phyloP scores from a whole-genome alignment of 2,888 invertebrate genomes.

The Lysandra coridon region DNA sequence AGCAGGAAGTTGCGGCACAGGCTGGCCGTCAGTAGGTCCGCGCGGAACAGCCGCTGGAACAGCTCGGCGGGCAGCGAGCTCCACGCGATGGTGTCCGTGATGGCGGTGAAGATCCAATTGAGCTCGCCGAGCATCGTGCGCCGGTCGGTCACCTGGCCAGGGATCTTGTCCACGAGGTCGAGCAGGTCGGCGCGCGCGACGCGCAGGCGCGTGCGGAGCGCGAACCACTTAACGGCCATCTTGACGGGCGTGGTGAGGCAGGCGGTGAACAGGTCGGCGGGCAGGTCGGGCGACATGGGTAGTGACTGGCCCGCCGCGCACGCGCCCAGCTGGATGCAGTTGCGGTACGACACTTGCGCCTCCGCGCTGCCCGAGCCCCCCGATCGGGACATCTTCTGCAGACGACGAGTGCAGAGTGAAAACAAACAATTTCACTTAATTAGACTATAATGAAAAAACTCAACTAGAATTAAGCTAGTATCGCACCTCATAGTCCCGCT shows the following conservation, averaged over 20 bases:
- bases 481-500: conserved; percentile 82
- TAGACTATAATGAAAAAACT: neutral
- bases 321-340: conserved; percentile 98
- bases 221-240: conserved; percentile 97
- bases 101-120: conserved; percentile 99
- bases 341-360: conserved; percentile 84
- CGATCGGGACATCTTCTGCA: conserved; percentile 44
- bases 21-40: conserved; percentile 98
- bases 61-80: conserved; percentile 95
- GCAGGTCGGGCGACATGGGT: conserved; percentile 98
- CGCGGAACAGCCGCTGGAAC: conserved; percentile 97
- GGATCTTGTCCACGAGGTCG: conserved; percentile 84
- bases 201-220: conserved; percentile 89
- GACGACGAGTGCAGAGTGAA: neutral
- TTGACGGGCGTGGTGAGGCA: conserved; percentile 99
- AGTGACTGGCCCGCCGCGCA: conserved; percentile 95
- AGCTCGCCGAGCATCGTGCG: conserved; percentile 98
- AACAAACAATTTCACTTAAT: neutral
- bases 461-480: too few species aligned
- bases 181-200: conserved; percentile 81
- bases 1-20: conserved; percentile 98
- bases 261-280: conserved; percentile 98
- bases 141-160: conserved; percentile 95
- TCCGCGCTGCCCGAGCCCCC: conserved; percentile 37
- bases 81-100: conserved; percentile 99